Percentiles rank a stretch among this genome's conserved stretches.
Conservation (phyloP, 2,888 invertebrate species). For the Cancer borealis region DNA sequence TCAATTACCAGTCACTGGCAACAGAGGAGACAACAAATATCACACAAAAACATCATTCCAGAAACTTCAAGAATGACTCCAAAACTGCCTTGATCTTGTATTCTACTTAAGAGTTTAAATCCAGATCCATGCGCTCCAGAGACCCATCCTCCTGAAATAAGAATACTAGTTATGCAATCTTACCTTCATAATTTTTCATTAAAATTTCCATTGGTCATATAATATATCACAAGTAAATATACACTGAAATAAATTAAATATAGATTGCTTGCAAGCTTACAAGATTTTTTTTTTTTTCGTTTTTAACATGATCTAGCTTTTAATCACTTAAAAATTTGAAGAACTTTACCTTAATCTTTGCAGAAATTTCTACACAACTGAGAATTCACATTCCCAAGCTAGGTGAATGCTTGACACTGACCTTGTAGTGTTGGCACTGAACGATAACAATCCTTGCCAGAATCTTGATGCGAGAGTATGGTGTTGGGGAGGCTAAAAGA, state of each 20-base stretch:
- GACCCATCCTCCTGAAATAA: conserved; percentile 59
- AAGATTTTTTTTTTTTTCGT: no score
- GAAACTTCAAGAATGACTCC: conserved; percentile 25
- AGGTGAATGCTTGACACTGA: conserved; percentile 39
- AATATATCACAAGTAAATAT: no score
- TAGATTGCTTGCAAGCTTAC: background rate
- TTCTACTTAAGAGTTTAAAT: conserved; percentile 50
- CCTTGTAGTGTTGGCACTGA: conserved; percentile 75
- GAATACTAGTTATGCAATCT: background rate
- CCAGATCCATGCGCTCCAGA: conserved; percentile 64
- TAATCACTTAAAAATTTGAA: background rate
- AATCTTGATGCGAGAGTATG: conserved; percentile 73
- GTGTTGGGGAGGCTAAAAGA: conserved; percentile 78
- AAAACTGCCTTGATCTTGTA: background rate
- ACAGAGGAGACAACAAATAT: conserved; percentile 32
- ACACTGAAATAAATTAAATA: no score
- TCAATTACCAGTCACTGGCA: conserved; percentile 15
- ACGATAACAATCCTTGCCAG: conserved; percentile 73
- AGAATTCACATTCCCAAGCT: background rate
- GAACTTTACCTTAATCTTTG: background rate
- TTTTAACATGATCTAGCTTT: no score
- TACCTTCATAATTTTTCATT: background rate
- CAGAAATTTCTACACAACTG: background rate
- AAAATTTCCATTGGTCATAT: background rate
- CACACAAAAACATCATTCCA: conserved; percentile 33